Evolutionary conservation across 64 coral and sea anemone species (phyloP).

Genomic region (Cladopsammia gracilis): DNA sequence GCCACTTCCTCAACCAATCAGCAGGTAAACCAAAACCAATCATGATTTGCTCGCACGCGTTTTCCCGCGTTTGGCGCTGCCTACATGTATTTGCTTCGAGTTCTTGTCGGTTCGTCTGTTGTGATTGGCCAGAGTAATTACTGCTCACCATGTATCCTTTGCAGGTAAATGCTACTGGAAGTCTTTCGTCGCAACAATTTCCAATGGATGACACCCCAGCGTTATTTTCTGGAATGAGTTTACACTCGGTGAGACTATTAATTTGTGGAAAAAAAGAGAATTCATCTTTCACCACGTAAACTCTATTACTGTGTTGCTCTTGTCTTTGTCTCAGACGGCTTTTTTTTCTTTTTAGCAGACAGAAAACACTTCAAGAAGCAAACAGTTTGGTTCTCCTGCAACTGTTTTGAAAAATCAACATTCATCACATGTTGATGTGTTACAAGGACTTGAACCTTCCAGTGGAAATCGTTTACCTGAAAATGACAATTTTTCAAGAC

Average conservation of each 20-base stretch:
- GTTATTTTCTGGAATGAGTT: conserved; percentile 50
- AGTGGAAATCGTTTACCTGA: neutral
- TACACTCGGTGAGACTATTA: conserved; percentile 12
- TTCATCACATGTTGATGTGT: neutral
- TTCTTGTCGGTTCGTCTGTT: too few relatives aligned
- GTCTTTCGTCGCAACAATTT: neutral
- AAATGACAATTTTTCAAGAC: neutral
- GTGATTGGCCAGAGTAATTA: too few relatives aligned
- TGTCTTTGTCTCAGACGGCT: neutral
- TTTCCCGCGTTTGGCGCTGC: too few relatives aligned
- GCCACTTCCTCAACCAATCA: too few relatives aligned
- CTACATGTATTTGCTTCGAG: too few relatives aligned
- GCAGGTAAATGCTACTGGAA: neutral
- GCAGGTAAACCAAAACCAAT: too few relatives aligned
- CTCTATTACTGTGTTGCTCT: too few relatives aligned
- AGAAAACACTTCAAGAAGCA: neutral
- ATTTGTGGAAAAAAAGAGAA: neutral
- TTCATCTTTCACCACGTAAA: too few relatives aligned
- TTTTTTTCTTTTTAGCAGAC: neutral
- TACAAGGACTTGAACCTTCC: neutral
- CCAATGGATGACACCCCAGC: neutral
- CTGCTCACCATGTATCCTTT: neutral
- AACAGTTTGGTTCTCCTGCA: neutral
- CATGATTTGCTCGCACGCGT: too few relatives aligned
- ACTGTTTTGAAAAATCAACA: neutral